A percentile compares a stretch with the other conserved stretches of the same genome.
phyloP scores from a whole-genome alignment of 92 coral and sea anemone genomes.

The Parazoanthus darwini region DNA sequence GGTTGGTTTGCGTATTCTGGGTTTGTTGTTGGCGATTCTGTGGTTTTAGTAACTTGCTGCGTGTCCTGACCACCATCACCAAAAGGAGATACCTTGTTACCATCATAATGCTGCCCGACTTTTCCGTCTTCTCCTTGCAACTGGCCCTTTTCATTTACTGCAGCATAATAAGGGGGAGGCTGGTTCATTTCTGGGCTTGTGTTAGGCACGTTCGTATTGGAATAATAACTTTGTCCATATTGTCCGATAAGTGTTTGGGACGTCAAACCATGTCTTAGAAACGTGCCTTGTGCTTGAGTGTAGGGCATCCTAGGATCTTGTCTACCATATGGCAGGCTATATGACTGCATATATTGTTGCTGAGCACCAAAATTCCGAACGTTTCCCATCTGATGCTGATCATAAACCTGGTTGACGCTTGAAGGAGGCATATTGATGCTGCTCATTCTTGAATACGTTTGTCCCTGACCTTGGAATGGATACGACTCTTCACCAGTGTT shows the following conservation, averaged over 20 bases:
- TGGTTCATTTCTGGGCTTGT: neutral
- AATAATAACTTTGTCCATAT: neutral
- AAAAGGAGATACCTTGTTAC: neutral
- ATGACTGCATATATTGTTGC: neutral
- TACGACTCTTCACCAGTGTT: neutral
- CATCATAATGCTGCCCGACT: neutral
- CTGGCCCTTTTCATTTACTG: neutral
- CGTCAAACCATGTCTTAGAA: neutral
- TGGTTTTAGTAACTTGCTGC: no score
- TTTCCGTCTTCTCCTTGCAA: neutral
- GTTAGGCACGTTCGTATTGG: neutral
- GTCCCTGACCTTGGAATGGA: neutral
- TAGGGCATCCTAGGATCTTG: neutral
- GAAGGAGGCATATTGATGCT: neutral
- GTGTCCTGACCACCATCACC: neutral
- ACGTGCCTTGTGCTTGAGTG: neutral
- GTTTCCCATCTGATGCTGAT: neutral
- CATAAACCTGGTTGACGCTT: neutral
- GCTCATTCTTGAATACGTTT: neutral
- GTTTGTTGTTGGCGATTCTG: no score
- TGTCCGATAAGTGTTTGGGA: neutral
- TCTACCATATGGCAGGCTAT: neutral
- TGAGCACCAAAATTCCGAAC: slow-evolving; percentile 9
- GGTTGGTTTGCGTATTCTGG: neutral
- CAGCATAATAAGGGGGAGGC: neutral